Conservation (phyloP, 2,113 vertebrate genomes). For the Mesitornis unicolor region DNA sequence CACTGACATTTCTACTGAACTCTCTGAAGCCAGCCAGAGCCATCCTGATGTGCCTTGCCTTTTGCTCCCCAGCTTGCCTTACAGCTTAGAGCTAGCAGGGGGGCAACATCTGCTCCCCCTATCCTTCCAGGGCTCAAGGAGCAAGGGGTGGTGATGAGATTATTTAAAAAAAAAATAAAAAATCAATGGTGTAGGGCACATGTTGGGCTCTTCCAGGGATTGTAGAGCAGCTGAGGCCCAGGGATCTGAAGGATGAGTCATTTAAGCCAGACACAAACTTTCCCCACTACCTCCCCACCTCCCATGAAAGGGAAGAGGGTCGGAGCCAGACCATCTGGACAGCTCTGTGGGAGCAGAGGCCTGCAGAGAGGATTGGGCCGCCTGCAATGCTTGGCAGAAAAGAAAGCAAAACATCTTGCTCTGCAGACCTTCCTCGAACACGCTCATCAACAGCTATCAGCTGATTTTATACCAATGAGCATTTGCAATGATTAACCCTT, state of each 20-base stretch:
- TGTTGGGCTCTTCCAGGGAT: not conserved
- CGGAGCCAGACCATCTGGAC: conserved; percentile 50
- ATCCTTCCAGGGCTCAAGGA: not conserved
- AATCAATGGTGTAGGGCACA: not conserved
- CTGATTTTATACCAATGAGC: not conserved
- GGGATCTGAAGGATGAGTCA: not conserved
- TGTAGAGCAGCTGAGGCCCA: not conserved
- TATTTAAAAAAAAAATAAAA: not conserved
- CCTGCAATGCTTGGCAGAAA: not conserved
- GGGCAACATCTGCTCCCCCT: not conserved
- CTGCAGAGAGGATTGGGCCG: conserved; percentile 6
- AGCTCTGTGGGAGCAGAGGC: conserved; percentile 11
- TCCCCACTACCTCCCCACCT: not conserved
- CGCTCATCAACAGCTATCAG: not conserved
- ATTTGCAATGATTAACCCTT: not conserved
- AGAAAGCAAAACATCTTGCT: conserved; percentile 13
- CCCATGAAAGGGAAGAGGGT: not conserved
- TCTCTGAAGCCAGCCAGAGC: not conserved
- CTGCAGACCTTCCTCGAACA: not conserved
- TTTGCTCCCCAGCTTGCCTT: not conserved
- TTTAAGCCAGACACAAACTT: not conserved
- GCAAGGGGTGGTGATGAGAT: not conserved
- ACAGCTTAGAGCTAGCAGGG: not conserved
- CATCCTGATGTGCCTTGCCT: accelerated
- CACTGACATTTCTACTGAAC: not conserved